A percentile compares a stretch with the other conserved stretches of the same genome.
Conservation (phyloP, 2,113 vertebrate species). For the Dendropsophus ebraccatus region DNA sequence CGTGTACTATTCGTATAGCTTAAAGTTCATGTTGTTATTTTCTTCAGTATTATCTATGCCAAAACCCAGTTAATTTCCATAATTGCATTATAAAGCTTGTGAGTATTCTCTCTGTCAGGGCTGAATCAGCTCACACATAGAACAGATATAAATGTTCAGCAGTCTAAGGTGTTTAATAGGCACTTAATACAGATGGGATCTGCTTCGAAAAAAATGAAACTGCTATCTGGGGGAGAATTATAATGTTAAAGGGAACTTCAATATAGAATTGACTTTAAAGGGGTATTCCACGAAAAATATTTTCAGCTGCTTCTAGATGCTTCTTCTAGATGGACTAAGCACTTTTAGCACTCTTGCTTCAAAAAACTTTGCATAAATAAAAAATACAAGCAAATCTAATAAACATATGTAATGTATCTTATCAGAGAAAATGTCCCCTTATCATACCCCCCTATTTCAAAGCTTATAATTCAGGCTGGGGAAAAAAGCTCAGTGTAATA, state of each 20-base stretch:
- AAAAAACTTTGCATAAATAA: too few relatives aligned
- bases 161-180: slow-evolving; percentile 24
- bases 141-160: slow-evolving; percentile 44
- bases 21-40: slow-evolving; percentile 12
- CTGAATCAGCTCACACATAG: slow-evolving; percentile 39
- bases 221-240: not conserved
- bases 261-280: not conserved
- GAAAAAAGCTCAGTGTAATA: too few relatives aligned
- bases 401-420: too few relatives aligned
- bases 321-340: too few relatives aligned
- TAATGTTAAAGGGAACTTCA: slow-evolving; percentile 7
- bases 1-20: not conserved
- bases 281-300: too few relatives aligned
- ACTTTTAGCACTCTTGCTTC: too few relatives aligned
- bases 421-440: too few relatives aligned
- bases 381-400: too few relatives aligned
- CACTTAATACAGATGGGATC: slow-evolving; percentile 45
- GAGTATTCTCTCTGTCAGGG: slow-evolving; percentile 5
- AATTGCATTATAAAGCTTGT: slow-evolving; percentile 31
- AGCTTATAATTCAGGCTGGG: too few relatives aligned
- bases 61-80: slow-evolving; percentile 43
- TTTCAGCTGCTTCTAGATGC: too few relatives aligned
- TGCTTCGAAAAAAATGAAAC: not conserved
- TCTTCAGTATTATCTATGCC: not conserved
- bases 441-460: too few relatives aligned